phyloP scores from a whole-genome alignment of 1,140 invertebrate genomes.

The Hirudo medicinalis region DNA sequence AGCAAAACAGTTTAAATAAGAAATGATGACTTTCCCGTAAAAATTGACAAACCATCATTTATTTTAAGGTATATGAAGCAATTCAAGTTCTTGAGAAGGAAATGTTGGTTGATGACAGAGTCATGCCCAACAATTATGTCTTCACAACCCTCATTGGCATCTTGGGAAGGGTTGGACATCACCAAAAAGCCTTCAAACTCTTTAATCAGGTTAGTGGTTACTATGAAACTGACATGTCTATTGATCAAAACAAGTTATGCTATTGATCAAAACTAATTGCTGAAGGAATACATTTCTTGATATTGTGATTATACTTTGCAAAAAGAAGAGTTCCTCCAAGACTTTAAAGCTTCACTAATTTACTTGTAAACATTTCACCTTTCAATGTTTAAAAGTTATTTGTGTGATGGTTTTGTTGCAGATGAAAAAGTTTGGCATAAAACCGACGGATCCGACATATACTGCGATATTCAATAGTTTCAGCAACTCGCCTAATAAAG shows the following conservation, averaged over 20 bases:
- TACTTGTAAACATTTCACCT: too few relatives aligned
- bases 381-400: neutral
- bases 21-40: neutral
- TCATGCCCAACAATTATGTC: conserved; percentile 61
- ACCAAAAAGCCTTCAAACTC: conserved; percentile 66
- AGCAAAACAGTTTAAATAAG: neutral
- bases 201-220: conserved; percentile 49
- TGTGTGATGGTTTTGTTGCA: conserved; percentile 27
- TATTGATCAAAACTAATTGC: too few relatives aligned
- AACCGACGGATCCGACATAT: conserved; percentile 56
- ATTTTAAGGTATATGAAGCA: conserved; percentile 47
- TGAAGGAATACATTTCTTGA: too few relatives aligned
- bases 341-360: too few relatives aligned
- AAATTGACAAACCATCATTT: neutral
- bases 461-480: conserved; percentile 76
- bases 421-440: conserved; percentile 61
- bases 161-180: conserved; percentile 64
- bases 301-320: too few relatives aligned
- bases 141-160: conserved; percentile 65
- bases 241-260: too few relatives aligned
- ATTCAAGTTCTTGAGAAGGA: conserved; percentile 57
- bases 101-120: conserved; percentile 60
- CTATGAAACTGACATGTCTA: too few relatives aligned
- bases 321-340: too few relatives aligned
- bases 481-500: conserved; percentile 56